A percentile compares a stretch with the other conserved stretches of the same genome.
Conservation (phyloP, 2,888 invertebrate species). For the Lissocephala sabroskyi region DNA sequence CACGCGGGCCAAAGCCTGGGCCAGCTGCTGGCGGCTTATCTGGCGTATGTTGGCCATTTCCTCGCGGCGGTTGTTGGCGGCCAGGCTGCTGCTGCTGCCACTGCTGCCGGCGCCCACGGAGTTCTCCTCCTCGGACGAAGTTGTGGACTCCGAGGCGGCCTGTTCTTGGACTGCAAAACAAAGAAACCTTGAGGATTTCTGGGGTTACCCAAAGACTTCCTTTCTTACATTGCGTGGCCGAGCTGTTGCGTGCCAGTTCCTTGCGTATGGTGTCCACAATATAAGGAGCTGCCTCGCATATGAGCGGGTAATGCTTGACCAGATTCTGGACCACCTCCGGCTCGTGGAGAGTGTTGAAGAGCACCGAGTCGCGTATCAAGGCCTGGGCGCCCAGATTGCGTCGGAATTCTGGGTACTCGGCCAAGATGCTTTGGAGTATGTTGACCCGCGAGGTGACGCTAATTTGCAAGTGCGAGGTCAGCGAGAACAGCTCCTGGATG, state of each 20-base stretch:
- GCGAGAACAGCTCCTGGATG: constrained; percentile 61
- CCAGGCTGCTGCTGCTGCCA: constrained; percentile 46
- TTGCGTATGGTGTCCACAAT: constrained; percentile 71
- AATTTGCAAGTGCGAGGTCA: constrained; percentile 70
- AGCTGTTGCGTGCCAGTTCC: constrained; percentile 66
- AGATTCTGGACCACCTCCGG: constrained; percentile 78
- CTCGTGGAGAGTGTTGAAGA: constrained; percentile 79
- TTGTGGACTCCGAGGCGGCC: constrained; percentile 70
- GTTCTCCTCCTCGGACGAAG: constrained; percentile 71
- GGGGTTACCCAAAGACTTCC: not conserved
- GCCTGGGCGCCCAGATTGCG: constrained; percentile 81
- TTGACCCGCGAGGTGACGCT: constrained; percentile 74
- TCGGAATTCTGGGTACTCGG: constrained; percentile 79
- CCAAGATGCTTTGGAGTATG: constrained; percentile 76
- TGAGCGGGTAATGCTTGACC: constrained; percentile 78
- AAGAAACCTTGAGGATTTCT: not conserved
- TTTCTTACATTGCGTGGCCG: constrained; percentile 51
- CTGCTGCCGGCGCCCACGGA: constrained; percentile 60
- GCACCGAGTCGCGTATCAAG: constrained; percentile 81
- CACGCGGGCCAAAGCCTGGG: constrained; percentile 67
- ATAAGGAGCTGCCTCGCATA: constrained; percentile 77
- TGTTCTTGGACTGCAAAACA: constrained; percentile 57
- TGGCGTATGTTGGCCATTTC: constrained; percentile 68
- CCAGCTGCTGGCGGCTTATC: constrained; percentile 70
- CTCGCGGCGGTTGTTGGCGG: constrained; percentile 44